Conservation (phyloP, 2,888 invertebrate species). For the Euplexia lucipara region DNA sequence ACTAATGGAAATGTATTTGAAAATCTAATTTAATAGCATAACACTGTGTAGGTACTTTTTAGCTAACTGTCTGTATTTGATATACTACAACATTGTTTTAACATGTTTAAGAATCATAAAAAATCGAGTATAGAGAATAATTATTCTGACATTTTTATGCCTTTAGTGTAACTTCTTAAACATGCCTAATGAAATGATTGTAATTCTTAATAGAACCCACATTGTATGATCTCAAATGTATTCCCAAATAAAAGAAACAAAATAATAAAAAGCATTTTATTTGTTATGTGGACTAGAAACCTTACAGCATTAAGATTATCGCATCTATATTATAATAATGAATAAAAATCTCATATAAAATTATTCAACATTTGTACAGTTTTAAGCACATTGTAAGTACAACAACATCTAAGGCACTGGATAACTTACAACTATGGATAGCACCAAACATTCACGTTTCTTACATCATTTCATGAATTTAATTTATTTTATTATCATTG, state of each 20-base stretch:
- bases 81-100: not conserved
- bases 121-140: not conserved
- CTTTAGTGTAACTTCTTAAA: slow-evolving; percentile 1
- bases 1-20: not conserved
- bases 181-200: not conserved
- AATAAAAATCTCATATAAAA: slow-evolving; percentile 79
- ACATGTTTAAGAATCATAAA: not conserved
- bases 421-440: slow-evolving; percentile 67
- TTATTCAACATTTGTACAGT: slow-evolving; percentile 82
- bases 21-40: not conserved
- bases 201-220: slow-evolving; percentile 15
- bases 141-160: not conserved
- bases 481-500: slow-evolving; percentile 14
- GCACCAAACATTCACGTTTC: slow-evolving; percentile 65
- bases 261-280: slow-evolving; percentile 84
- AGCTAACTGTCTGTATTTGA: slow-evolving; percentile 2
- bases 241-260: slow-evolving; percentile 62
- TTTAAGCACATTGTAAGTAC: slow-evolving; percentile 79
- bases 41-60: not conserved
- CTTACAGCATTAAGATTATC: slow-evolving; percentile 80
- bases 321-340: slow-evolving; percentile 70
- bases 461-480: slow-evolving; percentile 34
- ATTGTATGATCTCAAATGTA: slow-evolving; percentile 34
- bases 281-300: slow-evolving; percentile 87
- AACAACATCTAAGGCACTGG: slow-evolving; percentile 81